These are phyloP conservation scores for Metaphire vulgaris DNA, from an alignment of 1,140 invertebrate species.

Conservation along the genomic window DNA sequence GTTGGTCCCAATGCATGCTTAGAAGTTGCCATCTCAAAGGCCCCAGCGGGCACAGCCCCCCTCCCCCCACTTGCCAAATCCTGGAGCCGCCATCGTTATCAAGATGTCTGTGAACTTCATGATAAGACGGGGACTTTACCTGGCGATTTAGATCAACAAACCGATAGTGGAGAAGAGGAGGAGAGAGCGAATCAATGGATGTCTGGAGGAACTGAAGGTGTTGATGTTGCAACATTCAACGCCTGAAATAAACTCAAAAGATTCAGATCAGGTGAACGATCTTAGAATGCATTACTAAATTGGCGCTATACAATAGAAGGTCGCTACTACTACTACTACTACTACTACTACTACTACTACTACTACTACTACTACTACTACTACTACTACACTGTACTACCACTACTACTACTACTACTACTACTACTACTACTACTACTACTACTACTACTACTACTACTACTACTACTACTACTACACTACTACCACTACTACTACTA, in stretches of 20 bases:
- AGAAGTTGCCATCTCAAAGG: too few species aligned
- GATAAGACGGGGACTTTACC: too few species aligned
- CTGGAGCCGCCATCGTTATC: too few species aligned
- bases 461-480: neutral
- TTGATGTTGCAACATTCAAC: neutral
- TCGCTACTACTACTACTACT: too few species aligned
- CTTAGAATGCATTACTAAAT: too few species aligned
- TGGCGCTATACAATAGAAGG: too few species aligned
- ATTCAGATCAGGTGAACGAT: neutral
- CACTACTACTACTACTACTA: neutral
- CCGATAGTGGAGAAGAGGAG: slow-evolving; percentile 1
- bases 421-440: neutral
- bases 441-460: neutral
- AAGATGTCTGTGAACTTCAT: neutral
- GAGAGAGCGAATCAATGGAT: slow-evolving; percentile 11
- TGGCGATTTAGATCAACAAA: slow-evolving; percentile 2
- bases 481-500: too few species aligned
- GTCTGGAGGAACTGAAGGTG: slow-evolving; percentile 1
- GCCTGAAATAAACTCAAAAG: neutral
- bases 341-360: neutral
- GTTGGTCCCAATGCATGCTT: too few species aligned
- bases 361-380: neutral
- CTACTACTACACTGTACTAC: too few species aligned
- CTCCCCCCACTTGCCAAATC: too few species aligned
- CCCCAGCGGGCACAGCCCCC: too few species aligned